Base-by-base conservation (phyloP, 1,140 invertebrate genomes). In the Drosophila teissieri region DNA sequence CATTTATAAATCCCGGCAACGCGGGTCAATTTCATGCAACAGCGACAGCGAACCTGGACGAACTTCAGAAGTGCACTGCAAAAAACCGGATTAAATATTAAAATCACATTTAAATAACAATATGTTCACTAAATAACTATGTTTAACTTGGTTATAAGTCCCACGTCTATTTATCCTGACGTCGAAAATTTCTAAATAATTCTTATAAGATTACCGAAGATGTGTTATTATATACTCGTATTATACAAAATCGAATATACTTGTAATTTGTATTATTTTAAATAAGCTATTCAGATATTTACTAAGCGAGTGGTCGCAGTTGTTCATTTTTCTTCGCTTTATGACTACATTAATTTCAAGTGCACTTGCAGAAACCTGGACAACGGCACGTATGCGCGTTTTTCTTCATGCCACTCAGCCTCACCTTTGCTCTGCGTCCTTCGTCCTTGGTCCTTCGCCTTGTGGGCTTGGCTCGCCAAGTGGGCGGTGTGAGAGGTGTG, bases 21-120 rank as follows among this genome's bases (percentile, higher is more conserved):
- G 83, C 79, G 83, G 83, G 83, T 86, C 83, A 86, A 86, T 86
- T 86, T 86, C 83, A 86, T 86, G 83, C 83, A 83, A 89, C 79
- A 81, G 61, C 80, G 63, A 75, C 24, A 74, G 40, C 65, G 78
- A 63, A 69, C 73, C 62, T 69, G 51, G 63, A 45, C 60, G 45
- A 81, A 79, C 69, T 57, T 36, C 42, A 40, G 6, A 8, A 39
- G 3, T 37, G 2, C 61, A 68, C 64, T 36, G 12, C 0, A 17
- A 68, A 17, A 51, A 31, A 31, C 4, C 3, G 31, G 2, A 31
- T 31, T 0, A 7, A 31, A 31, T 7, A 0, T 3, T 8, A 10
- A 8, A 31, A 3, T 31, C 2, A 31, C 27, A 0, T 31, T 31
- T 1, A 31, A 31, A 31, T 24, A 4, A 24, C 1, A 19, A 19